Base-by-base conservation (phyloP, 2,113 vertebrate species). In the Onychostoma macrolepis region DNA sequence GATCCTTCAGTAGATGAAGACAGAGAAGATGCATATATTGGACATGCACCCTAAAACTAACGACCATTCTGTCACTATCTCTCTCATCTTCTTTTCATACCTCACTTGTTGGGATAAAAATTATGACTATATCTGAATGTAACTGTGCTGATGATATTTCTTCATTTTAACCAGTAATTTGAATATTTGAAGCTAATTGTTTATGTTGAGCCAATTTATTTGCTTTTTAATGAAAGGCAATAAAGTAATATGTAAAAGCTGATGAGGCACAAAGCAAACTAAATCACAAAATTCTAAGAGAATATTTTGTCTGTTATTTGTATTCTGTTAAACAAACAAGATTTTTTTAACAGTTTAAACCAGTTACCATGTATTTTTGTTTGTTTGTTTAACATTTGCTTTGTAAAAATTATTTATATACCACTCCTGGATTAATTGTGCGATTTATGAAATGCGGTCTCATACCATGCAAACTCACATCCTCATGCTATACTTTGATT, bases 1-100 rank as follows among this genome's bases (percentile, higher is more conserved):
- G 88, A 91, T 87, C 93, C 80, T 1, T 89, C 65, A 8, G 92
- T 93, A 87, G 91, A 93, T 30, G 91, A 91, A 8, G 94, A 95
- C 83, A 89, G 91, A n/a, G 93, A 92, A 78, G 92, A 92, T 69
- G 90, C 91, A 0, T 92, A 91, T 74, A 94, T 94, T 92, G 94
- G 92, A 74, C 92, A 95, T 63, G 93, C 93, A 75, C 95, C 95
- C 9, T 96, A 92, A 95, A 74, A 17, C 28, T 21, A 56, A 38
- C 6, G 13, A 17, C 28, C 28, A 8, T 67, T 33, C 26, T 4
- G 5, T 15, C 26, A 2, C 26, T 10, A 15, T 30, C 26, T 67
- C 17, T 9, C 15, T 8, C 67, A 4, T 36, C 28, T 17, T 19
- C 30, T 17, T 19, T 2, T 8, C 30, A 36, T 36, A 15, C 5